Evolutionary conservation across 1,140 invertebrate species (phyloP).

Genomic region (Zaprionus taronus): DNA sequence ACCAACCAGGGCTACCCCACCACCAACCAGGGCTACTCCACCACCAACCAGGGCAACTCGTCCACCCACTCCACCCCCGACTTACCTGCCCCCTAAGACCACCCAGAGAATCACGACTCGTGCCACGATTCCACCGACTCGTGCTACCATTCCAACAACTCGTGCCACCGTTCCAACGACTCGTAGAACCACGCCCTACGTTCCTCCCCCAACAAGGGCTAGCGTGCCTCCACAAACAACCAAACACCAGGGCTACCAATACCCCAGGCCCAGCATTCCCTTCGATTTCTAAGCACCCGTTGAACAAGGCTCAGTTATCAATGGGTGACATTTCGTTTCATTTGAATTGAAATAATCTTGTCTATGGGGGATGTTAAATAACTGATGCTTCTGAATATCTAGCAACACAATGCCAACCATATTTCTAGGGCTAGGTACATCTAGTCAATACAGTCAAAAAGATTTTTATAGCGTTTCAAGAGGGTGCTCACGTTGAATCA

Average conservation of each 20-base stretch:
- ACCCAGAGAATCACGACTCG: constrained; percentile 30
- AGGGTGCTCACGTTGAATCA: constrained; percentile 57
- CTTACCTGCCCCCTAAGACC: constrained; percentile 39
- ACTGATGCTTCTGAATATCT: constrained; percentile 64
- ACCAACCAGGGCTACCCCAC: constrained; percentile 22
- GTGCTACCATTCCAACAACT: constrained; percentile 44
- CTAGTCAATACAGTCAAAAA: constrained; percentile 83
- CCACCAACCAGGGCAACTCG: constrained; percentile 50
- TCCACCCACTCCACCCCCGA: constrained; percentile 50
- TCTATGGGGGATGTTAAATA: constrained; percentile 48
- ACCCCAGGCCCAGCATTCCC: constrained; percentile 84
- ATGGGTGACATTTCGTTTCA: constrained; percentile 52
- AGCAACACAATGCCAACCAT: constrained; percentile 74
- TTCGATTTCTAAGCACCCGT: constrained; percentile 79
- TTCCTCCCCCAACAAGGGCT: constrained; percentile 52
- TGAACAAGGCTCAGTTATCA: constrained; percentile 44
- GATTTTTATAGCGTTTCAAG: constrained; percentile 64
- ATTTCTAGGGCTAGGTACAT: constrained; percentile 84
- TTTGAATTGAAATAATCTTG: constrained; percentile 57
- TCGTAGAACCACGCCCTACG: constrained; percentile 56
- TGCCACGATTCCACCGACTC: constrained; percentile 41
- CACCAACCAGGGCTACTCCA: constrained; percentile 33
- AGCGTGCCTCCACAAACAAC: constrained; percentile 63
- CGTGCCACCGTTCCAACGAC: constrained; percentile 43
- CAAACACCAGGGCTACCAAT: constrained; percentile 84